phyloP scores from a whole-genome alignment of 2,113 vertebrate genomes.

The Nestor notabilis region DNA sequence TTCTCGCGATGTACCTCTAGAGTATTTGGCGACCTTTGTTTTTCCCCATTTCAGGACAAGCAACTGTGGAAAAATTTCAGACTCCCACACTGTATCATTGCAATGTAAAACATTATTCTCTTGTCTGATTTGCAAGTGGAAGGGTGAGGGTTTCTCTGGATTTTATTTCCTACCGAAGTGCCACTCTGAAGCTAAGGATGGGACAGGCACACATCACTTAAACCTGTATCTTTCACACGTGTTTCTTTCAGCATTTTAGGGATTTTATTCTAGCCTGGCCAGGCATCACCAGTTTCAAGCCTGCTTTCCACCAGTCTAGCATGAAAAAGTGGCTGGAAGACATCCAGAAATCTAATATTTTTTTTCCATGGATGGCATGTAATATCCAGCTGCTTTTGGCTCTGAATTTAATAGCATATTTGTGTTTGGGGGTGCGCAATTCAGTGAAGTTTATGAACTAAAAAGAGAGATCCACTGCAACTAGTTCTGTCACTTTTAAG shows the following conservation, averaged over 20 bases:
- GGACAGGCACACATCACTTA: not conserved
- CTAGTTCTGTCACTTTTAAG: not conserved
- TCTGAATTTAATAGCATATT: not conserved
- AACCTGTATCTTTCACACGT: not conserved
- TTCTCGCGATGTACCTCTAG: not conserved
- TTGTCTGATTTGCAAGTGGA: not conserved
- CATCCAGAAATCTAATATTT: not conserved
- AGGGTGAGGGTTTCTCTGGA: not conserved
- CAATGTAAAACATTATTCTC: not conserved
- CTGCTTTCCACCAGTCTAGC: not conserved
- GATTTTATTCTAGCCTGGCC: not conserved
- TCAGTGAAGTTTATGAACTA: conserved; percentile 17
- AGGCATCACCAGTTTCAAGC: not conserved
- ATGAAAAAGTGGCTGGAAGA: not conserved
- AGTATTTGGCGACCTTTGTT: not conserved
- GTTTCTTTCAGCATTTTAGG: not conserved
- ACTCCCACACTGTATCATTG: too few species aligned
- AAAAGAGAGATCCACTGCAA: not conserved
- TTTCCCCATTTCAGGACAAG: not conserved
- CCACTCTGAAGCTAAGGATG: not conserved
- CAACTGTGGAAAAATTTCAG: not conserved
- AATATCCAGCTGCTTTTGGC: not conserved
- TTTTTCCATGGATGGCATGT: not conserved
- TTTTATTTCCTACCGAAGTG: not conserved
- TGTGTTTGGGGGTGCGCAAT: not conserved